Conservation (phyloP, 1,140 invertebrate species). For the Vanessa atalanta region DNA sequence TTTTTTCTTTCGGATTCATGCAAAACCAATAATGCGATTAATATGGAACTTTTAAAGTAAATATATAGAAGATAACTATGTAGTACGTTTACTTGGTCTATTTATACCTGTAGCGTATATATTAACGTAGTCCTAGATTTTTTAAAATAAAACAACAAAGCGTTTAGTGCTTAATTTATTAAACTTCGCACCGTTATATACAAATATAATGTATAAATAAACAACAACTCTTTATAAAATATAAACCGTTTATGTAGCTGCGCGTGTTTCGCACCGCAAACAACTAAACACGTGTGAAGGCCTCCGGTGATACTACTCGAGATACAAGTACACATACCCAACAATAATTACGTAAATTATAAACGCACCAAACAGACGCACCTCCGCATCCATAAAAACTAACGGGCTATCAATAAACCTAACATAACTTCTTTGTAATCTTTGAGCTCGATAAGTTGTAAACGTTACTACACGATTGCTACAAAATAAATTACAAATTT, state of each 20-base stretch:
- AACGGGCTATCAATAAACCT: not conserved
- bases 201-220: conserved; percentile 80
- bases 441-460: too few relatives aligned
- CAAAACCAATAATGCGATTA: too few relatives aligned
- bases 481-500: too few relatives aligned
- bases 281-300: conserved; percentile 71
- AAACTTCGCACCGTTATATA: conserved; percentile 78
- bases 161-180: conserved; percentile 74
- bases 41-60: too few relatives aligned
- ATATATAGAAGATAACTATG: too few relatives aligned
- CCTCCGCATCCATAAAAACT: not conserved
- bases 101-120: not conserved
- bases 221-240: conserved; percentile 79
- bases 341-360: conserved; percentile 3
- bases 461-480: too few relatives aligned
- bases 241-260: conserved; percentile 66
- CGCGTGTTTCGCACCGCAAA: conserved; percentile 39
- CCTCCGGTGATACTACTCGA: conserved; percentile 44
- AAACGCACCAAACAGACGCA: not conserved
- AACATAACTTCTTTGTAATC: too few relatives aligned
- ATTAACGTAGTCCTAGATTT: too few relatives aligned
- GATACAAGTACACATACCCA: conserved; percentile 1
- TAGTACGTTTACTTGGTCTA: not conserved
- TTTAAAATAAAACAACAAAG: conserved; percentile 49
- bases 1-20: too few relatives aligned